These are phyloP conservation scores for Dreissena polymorpha DNA, from an alignment of 1,140 invertebrate genomes.

Conservation along the genomic window DNA sequence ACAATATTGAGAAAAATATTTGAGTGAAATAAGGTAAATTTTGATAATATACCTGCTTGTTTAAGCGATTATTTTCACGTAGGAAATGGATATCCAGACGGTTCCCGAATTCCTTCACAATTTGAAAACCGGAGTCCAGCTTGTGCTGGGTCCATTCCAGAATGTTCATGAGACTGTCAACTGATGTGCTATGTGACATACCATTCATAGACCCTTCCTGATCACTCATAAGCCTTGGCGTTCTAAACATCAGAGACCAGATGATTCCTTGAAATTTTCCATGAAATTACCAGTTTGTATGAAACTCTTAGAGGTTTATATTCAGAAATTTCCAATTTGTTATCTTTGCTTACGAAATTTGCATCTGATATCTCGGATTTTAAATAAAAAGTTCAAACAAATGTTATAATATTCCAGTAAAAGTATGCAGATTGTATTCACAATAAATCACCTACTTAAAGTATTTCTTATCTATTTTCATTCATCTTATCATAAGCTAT, in stretches of 20 bases:
- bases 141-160: conserved; percentile 64
- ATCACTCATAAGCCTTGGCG: conserved; percentile 15
- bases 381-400: too few relatives aligned
- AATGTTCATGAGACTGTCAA: conserved; percentile 59
- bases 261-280: neutral
- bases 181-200: conserved; percentile 9
- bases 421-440: too few relatives aligned
- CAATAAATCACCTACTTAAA: too few relatives aligned
- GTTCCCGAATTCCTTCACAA: conserved; percentile 63
- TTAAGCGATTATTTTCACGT: conserved; percentile 43
- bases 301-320: neutral
- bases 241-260: neutral
- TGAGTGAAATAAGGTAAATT: too few relatives aligned
- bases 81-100: conserved; percentile 59
- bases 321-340: neutral
- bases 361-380: neutral
- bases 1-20: too few relatives aligned
- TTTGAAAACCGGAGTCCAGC: conserved; percentile 55
- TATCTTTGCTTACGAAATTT: neutral
- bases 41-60: conserved; percentile 56
- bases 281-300: neutral
- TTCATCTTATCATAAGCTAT: too few relatives aligned
- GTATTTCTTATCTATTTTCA: too few relatives aligned
- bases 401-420: too few relatives aligned
- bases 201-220: neutral